A percentile compares a stretch with the other conserved stretches of the same genome.
Conservation (phyloP, 1,140 invertebrate species). For the Zaprionus tsacasi region DNA sequence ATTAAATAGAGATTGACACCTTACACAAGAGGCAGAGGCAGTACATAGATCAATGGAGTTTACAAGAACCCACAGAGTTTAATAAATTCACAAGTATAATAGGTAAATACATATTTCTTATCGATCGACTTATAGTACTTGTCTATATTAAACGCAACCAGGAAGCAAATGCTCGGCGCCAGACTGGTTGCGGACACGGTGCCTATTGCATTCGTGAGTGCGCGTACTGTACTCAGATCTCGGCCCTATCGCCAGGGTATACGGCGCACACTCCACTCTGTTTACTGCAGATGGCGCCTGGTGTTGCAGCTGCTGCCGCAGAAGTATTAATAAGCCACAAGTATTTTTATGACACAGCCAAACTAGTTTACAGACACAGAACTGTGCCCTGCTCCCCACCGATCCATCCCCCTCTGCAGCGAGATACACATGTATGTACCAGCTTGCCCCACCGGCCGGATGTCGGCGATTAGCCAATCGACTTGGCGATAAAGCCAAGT, state of each 20-base stretch:
- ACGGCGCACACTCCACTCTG: background rate
- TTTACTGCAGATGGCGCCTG: conserved; percentile 8
- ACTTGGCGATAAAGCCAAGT: conserved; percentile 14
- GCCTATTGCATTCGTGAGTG: background rate
- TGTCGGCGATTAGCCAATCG: conserved; percentile 72
- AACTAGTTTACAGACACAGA: conserved; percentile 53
- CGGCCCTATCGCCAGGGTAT: conserved; percentile 12
- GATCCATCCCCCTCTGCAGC: no score
- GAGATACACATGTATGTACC: background rate
- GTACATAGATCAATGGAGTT: no score
- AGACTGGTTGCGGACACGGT: conserved; percentile 16
- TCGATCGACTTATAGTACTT: background rate
- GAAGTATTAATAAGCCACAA: conserved; percentile 44
- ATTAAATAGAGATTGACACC: no score
- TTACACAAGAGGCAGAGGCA: no score
- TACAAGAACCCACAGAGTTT: no score
- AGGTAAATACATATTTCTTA: background rate
- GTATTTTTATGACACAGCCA: conserved; percentile 68
- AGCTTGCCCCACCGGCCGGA: conserved; percentile 39
- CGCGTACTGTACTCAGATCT: conserved; percentile 13
- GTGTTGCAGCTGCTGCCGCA: conserved; percentile 27
- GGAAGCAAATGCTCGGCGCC: conserved; percentile 18
- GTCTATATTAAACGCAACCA: conserved; percentile 6
- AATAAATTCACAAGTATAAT: no score
- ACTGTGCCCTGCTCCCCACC: background rate